Base-by-base conservation (phyloP, 64 coral and sea anemone species). In the Orbicella faveolata region DNA sequence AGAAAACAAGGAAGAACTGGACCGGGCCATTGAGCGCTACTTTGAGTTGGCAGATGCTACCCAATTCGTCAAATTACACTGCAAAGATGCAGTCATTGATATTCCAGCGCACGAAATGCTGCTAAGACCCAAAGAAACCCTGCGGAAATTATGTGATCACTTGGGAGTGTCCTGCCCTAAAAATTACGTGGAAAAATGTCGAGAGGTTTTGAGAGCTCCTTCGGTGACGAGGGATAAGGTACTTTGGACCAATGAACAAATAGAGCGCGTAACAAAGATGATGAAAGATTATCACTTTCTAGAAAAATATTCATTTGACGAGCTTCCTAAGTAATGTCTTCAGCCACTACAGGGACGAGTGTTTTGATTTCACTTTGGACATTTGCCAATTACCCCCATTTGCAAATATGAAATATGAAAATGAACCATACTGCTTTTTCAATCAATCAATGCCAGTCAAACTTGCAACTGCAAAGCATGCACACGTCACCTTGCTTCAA, bases 91-190 rank as follows among this genome's bases (percentile, higher is more conserved):
- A 70, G 67, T 70, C 25, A 39, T 85, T 4, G 82, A 85, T 36
- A 73, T 85, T 85, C 82, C 63, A 44, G 82, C 62, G 6, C 82
- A 72, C 14, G 82, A 85, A 48, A 25, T 35, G 3, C 34, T 85
- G 19, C 10, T 85, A 13, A 85, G 82, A 33, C 82, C 82, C 20
- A 52, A 19, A 72, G 63, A 85, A 73, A 85, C 82, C 2, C 35
- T 85, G 21, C 65, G 33, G 12, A 85, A 73, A 52, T 52, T 85
- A 11, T 85, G 82, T 53, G 65, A 85, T 4, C 82, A 85, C 53
- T 85, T 85, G n/a, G 64, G 82, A 13, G 82, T 85, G 20, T 53
- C 39, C 23, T 85, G 82, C 39, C 39, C 82, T 72, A 62, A 85
- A 17, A 39, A 85, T 25, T 85, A 72, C 23, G 10, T 52, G 12